phyloP scores from a whole-genome alignment of 1,140 invertebrate genomes.

The Hormaphis cornu region DNA sequence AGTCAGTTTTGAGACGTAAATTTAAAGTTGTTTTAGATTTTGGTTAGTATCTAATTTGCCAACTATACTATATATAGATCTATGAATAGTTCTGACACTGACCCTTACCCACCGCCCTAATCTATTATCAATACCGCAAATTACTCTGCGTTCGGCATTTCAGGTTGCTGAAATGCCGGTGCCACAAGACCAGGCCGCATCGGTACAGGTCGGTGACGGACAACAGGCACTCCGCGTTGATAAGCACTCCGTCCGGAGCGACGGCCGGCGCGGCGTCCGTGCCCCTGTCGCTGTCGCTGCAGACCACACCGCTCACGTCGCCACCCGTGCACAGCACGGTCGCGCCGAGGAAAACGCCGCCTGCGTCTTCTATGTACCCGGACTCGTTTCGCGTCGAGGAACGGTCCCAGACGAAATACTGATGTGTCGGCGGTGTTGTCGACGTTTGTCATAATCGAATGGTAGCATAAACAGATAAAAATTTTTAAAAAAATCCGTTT shows the following conservation, averaged over 20 bases:
- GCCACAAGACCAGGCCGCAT: slow-evolving; percentile 49
- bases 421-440: no score
- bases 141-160: no score
- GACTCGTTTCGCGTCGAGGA: slow-evolving; percentile 34
- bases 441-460: no score
- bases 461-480: no score
- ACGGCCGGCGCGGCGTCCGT: slow-evolving; percentile 41
- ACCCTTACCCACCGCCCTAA: no score
- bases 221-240: slow-evolving; percentile 47
- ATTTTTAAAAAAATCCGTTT: no score
- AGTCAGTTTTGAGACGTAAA: no score
- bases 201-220: slow-evolving; percentile 55
- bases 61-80: no score
- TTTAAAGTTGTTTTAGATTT: no score
- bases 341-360: slow-evolving; percentile 40
- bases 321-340: slow-evolving; percentile 43
- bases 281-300: slow-evolving; percentile 53
- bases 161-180: slow-evolving; percentile 50
- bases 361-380: slow-evolving; percentile 33
- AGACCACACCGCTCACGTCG: slow-evolving; percentile 49
- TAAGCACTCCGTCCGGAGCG: slow-evolving; percentile 47
- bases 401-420: background rate
- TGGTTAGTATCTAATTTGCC: no score
- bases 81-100: no score
- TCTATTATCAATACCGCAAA: no score